Conservation (phyloP, 2,888 invertebrate species). For the Bhutanitis thaidina region DNA sequence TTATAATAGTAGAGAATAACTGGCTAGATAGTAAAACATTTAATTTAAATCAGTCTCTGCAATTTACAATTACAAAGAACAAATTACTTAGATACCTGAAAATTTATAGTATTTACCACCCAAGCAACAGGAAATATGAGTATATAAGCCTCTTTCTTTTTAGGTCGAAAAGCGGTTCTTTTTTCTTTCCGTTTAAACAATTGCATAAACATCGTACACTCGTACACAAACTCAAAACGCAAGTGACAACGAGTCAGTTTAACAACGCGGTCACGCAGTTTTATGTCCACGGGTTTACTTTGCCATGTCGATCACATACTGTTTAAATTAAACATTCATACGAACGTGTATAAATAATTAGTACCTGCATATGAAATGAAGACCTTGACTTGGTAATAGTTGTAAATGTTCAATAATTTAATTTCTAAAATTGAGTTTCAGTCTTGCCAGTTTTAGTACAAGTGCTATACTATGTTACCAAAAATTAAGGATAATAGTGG, state of each 20-base stretch:
- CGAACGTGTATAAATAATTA: conserved; percentile 51
- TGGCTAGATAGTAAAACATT: too few species aligned
- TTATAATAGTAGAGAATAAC: too few species aligned
- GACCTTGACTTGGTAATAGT: conserved; percentile 4
- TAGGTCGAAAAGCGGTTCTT: conserved; percentile 36
- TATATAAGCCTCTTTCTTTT: conserved; percentile 4
- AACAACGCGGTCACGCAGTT: conserved; percentile 59
- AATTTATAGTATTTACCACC: neutral
- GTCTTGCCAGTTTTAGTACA: too few species aligned
- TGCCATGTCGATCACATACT: conserved; percentile 59
- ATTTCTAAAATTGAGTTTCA: too few species aligned
- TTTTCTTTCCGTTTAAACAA: conserved; percentile 35
- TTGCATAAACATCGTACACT: conserved; percentile 33
- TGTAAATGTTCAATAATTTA: neutral
- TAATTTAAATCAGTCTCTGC: too few species aligned
- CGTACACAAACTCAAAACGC: conserved; percentile 26
- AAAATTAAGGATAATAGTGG: too few species aligned
- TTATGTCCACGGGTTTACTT: conserved; percentile 53
- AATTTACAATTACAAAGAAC: too few species aligned
- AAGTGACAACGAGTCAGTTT: conserved; percentile 37
- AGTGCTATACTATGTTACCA: too few species aligned
- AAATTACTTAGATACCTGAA: too few species aligned
- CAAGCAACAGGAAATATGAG: conserved; percentile 3
- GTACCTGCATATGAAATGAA: conserved; percentile 23
- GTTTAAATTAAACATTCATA: conserved; percentile 46